Base-by-base conservation (phyloP, 2,888 invertebrate genomes). In the Caenorhabditis zanzibari region DNA sequence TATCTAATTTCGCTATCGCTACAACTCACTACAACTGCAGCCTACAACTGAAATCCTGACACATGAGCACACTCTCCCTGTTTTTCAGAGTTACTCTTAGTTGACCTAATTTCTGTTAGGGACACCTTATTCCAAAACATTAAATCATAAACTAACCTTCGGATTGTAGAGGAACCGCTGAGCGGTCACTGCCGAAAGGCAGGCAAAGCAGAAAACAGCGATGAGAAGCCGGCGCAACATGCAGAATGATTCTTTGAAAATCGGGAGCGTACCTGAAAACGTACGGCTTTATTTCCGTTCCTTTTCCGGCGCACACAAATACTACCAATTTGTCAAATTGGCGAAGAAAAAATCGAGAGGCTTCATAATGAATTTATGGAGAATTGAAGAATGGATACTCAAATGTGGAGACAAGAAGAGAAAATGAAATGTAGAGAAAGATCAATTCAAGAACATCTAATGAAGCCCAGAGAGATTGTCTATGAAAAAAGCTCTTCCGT, bases 161-260 rank as follows among this genome's bases (percentile, higher is more conserved):
- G 69, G 71, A 75, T 82, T 79, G 68, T 68, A 75, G 41, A 72
- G 38, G 54, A 79, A 79, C 54, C 77, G 59, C 44, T 83, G 79
- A 24, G 83, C 63, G 24, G 66, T 24, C 9, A 69, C 79, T 28
- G 79, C 68, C 72, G 83, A 75, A 54, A 79, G 73, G 75, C 79
- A 79, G 66, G 63, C 58, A 19, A 83, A 56, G 66, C 74, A 80
- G 71, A 83, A 75, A 49, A 79, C 64, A 52, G 69, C 83, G 73
- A 80, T 58, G 44, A 79, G 58, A 71, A 83, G 72, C 69, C 75
- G 79, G 71, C 74, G 83, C 44, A 83, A 83, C 83, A 83, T 83
- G 77, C 75, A 75, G 81, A 81, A 73, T n/a, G n/a, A 59, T 73
- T 28, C 72, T 66, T 79, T 56, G 59, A 66, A 68, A 59, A 59